These are phyloP conservation scores for Bos javanicus DNA, from an alignment of 2,113 vertebrate species.

Conservation along the genomic window DNA sequence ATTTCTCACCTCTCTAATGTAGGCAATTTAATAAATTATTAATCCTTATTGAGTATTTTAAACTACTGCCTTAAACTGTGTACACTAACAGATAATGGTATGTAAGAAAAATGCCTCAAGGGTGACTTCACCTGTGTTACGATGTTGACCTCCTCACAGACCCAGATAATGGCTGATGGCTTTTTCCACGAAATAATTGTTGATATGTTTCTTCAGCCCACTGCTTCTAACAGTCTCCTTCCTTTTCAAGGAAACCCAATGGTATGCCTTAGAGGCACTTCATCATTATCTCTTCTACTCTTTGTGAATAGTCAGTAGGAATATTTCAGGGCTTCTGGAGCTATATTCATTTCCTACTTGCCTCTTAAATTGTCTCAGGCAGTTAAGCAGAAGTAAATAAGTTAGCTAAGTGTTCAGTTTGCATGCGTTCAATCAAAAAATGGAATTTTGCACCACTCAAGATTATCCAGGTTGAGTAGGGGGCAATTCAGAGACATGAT, in stretches of 20 bases:
- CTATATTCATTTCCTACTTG: background rate
- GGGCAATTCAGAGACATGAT: background rate
- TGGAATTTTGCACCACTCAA: constrained; percentile 18
- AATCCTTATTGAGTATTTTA: constrained; percentile 55
- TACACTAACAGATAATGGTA: background rate
- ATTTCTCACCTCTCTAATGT: constrained; percentile 58
- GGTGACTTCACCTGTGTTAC: constrained; percentile 10
- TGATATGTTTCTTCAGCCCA: constrained; percentile 10
- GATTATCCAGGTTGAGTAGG: background rate
- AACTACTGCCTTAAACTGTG: background rate
- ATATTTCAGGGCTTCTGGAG: background rate
- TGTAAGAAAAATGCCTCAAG: background rate
- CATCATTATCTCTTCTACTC: background rate
- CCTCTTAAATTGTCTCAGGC: constrained; percentile 8
- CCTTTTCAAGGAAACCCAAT: constrained; percentile 16
- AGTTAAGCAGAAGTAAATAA: constrained; percentile 42
- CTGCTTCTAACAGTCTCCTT: background rate
- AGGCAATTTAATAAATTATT: constrained; percentile 59
- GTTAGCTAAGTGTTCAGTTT: background rate
- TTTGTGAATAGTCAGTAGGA: background rate
- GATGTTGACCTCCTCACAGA: background rate
- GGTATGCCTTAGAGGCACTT: background rate
- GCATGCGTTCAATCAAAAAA: background rate
- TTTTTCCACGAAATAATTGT: background rate
- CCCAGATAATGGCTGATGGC: background rate